A percentile compares a stretch with the other conserved stretches of the same genome.
phyloP scores from a whole-genome alignment of 2,113 vertebrate species.

The Rutilus rutilus region DNA sequence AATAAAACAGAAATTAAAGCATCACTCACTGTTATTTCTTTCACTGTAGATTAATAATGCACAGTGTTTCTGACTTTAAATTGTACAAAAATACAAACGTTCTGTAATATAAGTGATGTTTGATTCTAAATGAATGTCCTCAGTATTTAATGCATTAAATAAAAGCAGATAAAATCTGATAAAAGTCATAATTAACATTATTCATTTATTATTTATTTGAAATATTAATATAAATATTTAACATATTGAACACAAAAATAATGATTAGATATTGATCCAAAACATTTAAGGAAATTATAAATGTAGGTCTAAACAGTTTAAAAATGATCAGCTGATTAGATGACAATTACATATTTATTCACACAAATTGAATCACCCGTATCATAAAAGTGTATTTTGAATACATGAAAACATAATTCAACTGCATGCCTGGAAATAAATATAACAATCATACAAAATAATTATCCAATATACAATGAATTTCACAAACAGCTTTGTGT shows the following conservation, averaged over 20 bases:
- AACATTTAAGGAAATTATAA: neutral
- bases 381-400: neutral
- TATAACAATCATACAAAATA: too few species aligned
- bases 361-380: too few species aligned
- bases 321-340: neutral
- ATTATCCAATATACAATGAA: too few species aligned
- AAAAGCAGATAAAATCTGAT: neutral
- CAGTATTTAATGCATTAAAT: neutral
- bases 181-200: too few species aligned
- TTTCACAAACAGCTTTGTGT: too few species aligned
- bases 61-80: too few species aligned
- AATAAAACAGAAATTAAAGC: too few species aligned
- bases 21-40: too few species aligned
- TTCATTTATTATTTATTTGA: neutral
- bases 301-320: neutral
- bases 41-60: too few species aligned
- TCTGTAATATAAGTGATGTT: neutral
- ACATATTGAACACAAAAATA: neutral
- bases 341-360: neutral
- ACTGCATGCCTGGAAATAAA: neutral
- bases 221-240: neutral
- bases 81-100: neutral
- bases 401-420: neutral
- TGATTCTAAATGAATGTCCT: neutral
- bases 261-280: neutral